Conservation (phyloP, 2,888 invertebrate species). For the Sesia apiformis region DNA sequence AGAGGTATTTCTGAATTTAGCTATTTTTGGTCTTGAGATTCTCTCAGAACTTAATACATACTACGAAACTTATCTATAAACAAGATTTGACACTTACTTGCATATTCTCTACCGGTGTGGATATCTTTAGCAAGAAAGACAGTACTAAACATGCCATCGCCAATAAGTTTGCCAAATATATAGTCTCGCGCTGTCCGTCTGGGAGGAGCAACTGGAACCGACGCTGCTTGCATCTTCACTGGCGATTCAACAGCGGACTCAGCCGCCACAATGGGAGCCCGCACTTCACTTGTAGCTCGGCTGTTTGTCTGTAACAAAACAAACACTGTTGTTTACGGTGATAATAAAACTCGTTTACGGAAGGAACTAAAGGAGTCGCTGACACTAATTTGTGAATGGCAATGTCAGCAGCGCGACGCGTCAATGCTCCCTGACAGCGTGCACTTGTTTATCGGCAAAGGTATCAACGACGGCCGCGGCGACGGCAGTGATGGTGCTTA, state of each 20-base stretch:
- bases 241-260: conserved; percentile 68
- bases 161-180: conserved; percentile 95
- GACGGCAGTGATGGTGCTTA: conserved; percentile 14
- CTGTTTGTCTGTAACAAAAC: conserved; percentile 44
- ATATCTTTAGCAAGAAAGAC: conserved; percentile 96
- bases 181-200: conserved; percentile 91
- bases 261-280: conserved; percentile 72
- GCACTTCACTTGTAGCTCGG: conserved; percentile 52
- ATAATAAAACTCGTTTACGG: not conserved
- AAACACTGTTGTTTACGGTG: conserved; percentile 7
- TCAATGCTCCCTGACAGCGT: conserved; percentile 41
- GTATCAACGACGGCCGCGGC: conserved; percentile 18
- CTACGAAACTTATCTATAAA: too few species aligned
- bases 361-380: conserved; percentile 8
- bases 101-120: conserved; percentile 91
- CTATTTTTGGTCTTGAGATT: not conserved
- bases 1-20: too few species aligned
- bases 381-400: conserved; percentile 17
- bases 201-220: conserved; percentile 50
- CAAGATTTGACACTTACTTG: conserved; percentile 80
- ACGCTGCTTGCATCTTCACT: conserved; percentile 65
- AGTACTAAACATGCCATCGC: conserved; percentile 97
- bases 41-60: not conserved
- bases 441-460: conserved; percentile 44
- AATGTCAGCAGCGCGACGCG: conserved; percentile 19